phyloP scores from a whole-genome alignment of 2,113 vertebrate genomes.

The Jacana jacana region DNA sequence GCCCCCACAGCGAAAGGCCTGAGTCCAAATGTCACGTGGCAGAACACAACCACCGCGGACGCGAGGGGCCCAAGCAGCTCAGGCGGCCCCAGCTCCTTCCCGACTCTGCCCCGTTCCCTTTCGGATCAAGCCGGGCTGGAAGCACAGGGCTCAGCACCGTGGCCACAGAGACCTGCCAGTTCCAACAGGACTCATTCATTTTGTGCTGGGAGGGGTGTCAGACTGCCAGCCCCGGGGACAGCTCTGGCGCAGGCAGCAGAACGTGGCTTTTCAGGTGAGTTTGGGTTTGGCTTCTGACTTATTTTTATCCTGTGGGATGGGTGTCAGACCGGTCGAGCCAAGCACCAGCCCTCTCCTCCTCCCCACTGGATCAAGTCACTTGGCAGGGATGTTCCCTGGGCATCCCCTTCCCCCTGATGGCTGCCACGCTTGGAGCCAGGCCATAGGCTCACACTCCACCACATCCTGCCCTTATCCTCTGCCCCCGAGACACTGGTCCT shows the following conservation, averaged over 20 bases:
- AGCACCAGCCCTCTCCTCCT: background rate
- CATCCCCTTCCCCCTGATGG: rapidly evolving
- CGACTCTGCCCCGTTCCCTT: background rate
- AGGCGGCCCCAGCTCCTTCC: background rate
- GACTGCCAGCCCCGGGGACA: background rate
- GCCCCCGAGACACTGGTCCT: background rate
- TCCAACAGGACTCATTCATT: background rate
- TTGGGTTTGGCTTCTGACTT: background rate
- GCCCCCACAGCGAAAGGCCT: background rate
- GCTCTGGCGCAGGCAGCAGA: background rate
- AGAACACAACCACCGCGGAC: rapidly evolving
- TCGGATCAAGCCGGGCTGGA: background rate
- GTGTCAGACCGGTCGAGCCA: background rate
- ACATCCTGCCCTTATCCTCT: rapidly evolving
- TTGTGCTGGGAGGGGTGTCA: background rate
- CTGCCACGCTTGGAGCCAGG: background rate
- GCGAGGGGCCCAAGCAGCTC: background rate
- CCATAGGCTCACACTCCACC: background rate
- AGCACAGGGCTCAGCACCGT: background rate
- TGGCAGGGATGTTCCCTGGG: rapidly evolving
- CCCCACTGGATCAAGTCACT: background rate
- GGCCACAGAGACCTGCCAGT: background rate
- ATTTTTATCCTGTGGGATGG: background rate
- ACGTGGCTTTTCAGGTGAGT: background rate
- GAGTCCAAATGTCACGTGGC: rapidly evolving